Evolutionary conservation across 2,113 vertebrate genomes (phyloP).

Genomic region (Climacteris rufus): DNA sequence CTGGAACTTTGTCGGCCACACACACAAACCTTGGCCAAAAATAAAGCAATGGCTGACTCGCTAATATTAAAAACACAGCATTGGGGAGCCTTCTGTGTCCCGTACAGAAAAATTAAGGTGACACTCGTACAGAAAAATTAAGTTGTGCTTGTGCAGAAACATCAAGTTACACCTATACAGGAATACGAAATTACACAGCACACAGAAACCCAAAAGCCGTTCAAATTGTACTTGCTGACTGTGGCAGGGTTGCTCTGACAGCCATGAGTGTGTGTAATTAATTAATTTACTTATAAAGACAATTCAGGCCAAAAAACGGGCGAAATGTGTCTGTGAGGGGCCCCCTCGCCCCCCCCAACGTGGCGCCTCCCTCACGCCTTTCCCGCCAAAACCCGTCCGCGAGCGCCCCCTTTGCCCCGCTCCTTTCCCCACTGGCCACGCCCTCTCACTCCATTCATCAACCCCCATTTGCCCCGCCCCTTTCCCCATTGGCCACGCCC

Average conservation of each 20-base stretch:
- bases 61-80: neutral
- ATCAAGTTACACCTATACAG: fast-evolving
- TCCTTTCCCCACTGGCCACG: too few relatives aligned
- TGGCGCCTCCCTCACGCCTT: neutral
- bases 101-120: neutral
- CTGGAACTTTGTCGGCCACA: neutral
- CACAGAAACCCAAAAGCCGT: fast-evolving
- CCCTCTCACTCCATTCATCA: too few relatives aligned
- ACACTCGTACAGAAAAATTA: neutral
- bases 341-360: neutral
- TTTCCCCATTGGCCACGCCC: too few relatives aligned
- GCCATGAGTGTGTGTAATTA: too few relatives aligned
- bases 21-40: neutral
- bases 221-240: neutral
- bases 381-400: neutral
- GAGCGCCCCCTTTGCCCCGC: neutral
- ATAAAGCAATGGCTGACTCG: neutral
- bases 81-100: neutral
- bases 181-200: fast-evolving
- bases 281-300: neutral
- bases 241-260: neutral
- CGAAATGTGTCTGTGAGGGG: fast-evolving
- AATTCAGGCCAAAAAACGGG: too few relatives aligned
- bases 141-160: neutral
- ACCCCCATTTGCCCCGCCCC: too few relatives aligned